These are phyloP conservation scores for Athrips mouffetella DNA, from an alignment of 2,888 invertebrate genomes.

Conservation along the genomic window DNA sequence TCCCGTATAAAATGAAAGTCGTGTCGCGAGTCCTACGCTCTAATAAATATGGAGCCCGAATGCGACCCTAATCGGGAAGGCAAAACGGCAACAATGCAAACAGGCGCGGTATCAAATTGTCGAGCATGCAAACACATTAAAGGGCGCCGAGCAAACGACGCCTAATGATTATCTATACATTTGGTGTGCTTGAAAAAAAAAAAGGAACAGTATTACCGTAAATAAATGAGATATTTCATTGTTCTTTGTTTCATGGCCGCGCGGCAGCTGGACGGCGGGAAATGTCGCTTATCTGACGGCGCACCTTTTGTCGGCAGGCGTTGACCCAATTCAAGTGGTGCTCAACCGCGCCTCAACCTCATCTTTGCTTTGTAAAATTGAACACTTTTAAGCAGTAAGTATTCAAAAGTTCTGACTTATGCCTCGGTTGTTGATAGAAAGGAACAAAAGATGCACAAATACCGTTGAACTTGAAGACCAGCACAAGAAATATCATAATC, in stretches of 20 bases:
- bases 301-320: constrained; percentile 74
- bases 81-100: constrained; percentile 74
- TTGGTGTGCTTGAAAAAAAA: constrained; percentile 43
- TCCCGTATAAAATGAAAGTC: constrained; percentile 69
- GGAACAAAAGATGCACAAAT: too few relatives aligned
- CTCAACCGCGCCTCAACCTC: constrained; percentile 57
- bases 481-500: not conserved
- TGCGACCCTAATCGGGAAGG: constrained; percentile 74
- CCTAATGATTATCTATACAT: constrained; percentile 71
- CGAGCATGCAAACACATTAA: constrained; percentile 74
- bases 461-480: too few relatives aligned
- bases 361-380: constrained; percentile 52
- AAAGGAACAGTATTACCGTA: constrained; percentile 50
- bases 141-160: constrained; percentile 63
- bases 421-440: too few relatives aligned
- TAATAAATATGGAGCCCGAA: constrained; percentile 73
- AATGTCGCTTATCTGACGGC: constrained; percentile 72
- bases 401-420: too few relatives aligned
- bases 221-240: constrained; percentile 69
- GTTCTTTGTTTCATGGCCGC: constrained; percentile 67
- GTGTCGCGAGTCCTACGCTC: constrained; percentile 68
- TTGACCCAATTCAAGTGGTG: constrained; percentile 71
- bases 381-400: constrained; percentile 17
- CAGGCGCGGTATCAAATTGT: constrained; percentile 72
- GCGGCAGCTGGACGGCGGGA: constrained; percentile 68